Base-by-base conservation (phyloP, 1,140 invertebrate species). In the Microplitis mediator region DNA sequence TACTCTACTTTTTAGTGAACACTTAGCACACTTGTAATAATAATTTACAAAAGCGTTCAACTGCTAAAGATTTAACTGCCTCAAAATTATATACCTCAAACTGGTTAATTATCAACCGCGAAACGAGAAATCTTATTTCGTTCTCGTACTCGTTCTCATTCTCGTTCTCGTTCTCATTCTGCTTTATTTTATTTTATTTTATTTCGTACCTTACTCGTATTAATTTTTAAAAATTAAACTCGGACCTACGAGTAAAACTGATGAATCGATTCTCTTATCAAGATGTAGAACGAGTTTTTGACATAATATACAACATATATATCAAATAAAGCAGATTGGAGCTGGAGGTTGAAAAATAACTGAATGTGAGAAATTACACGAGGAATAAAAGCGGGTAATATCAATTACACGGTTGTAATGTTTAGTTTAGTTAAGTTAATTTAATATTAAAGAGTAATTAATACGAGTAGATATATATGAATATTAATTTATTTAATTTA, bases 51-150 rank as follows among this genome's bases (percentile, higher is more conserved):
- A 67, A 32, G 65, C 65, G 50, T 67, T 67, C 39, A 67, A 67
- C 65, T 54, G 65, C 65, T 4, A 67, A 54, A 14, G 11, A 60
- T 56, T 69, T 69, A 58, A 69, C 52, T 69, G 66, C 51, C 51
- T 39, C 54, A 13, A 69, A 69, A 69, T 69, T 69, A 60, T 54
- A 69, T 35, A 45, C 66, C 16, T 56, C 13, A 23, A 39, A 69
- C 66, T 32, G 52, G 51, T 69, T 69, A 69, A 69, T 69, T 69
- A 69, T 60, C 52, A 60, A 54, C 45, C 52, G 66, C 50, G 54
- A 69, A 69, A 69, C 52, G 32, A 58, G 52, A 39, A 60, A 54
- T 58, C 34, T 60, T 54, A 16, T 11, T 14, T 52, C 39, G 51
- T 54, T 66, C 31, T 13, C 39, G 11, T 45, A 9, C 39, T 11